Evolutionary conservation across 2,113 vertebrate species (phyloP).

Genomic region (Cephalopholis sonnerati): DNA sequence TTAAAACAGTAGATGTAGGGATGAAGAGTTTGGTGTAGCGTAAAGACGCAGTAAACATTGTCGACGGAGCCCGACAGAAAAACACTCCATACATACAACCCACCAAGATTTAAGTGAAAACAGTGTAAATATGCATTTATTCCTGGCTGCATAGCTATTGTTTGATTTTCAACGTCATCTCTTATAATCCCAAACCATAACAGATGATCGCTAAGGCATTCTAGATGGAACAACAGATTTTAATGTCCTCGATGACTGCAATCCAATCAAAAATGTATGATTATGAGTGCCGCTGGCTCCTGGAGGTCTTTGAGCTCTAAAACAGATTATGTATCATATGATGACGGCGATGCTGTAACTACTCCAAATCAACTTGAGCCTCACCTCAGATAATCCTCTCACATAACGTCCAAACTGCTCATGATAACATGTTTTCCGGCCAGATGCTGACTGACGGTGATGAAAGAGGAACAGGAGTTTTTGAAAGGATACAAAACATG

Average conservation of each 20-base stretch:
- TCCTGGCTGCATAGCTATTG: conserved; percentile 41
- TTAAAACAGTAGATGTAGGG: conserved; percentile 33
- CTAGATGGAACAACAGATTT: conserved; percentile 73
- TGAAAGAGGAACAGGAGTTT: background rate
- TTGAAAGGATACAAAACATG: background rate
- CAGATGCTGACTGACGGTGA: background rate
- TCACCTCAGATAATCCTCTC: conserved; percentile 68
- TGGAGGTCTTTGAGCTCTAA: conserved; percentile 47
- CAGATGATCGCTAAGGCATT: conserved; percentile 75
- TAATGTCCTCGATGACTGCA: conserved; percentile 66
- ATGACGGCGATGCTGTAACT: conserved; percentile 12
- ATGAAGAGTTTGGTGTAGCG: conserved; percentile 7
- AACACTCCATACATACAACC: conserved; percentile 45
- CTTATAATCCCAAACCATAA: conserved; percentile 73
- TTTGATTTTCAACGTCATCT: conserved; percentile 62
- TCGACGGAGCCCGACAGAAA: conserved; percentile 17
- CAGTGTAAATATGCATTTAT: conserved; percentile 53
- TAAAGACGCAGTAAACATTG: conserved; percentile 52
- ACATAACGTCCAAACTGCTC: conserved; percentile 27
- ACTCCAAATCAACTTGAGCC: conserved; percentile 25
- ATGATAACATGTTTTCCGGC: conserved; percentile 20
- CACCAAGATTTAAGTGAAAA: conserved; percentile 39
- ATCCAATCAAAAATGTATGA: conserved; percentile 81
- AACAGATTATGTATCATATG: conserved; percentile 67
- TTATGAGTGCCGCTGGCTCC: conserved; percentile 63